phyloP scores from a whole-genome alignment of 2,797 vertebrate genomes.

The Xyrichtys novacula region DNA sequence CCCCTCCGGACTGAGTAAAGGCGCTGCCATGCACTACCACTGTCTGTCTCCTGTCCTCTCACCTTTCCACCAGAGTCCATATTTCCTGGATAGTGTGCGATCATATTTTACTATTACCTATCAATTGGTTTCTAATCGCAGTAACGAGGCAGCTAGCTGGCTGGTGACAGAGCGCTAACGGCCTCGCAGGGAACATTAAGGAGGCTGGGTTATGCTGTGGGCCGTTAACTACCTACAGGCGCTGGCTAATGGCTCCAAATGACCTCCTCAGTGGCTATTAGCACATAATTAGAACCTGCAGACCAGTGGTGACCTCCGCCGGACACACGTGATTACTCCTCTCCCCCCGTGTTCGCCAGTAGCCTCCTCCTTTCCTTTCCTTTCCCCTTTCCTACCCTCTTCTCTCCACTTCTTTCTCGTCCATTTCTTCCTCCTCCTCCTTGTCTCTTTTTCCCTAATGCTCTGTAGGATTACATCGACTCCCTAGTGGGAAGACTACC shows the following conservation, averaged over 20 bases:
- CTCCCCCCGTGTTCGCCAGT: conserved; percentile 63
- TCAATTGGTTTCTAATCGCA: conserved; percentile 91
- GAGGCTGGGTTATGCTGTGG: conserved; percentile 89
- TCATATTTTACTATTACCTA: conserved; percentile 92
- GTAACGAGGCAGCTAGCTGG: conserved; percentile 88
- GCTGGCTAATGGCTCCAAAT: conserved; percentile 90
- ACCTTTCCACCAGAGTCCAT: conserved; percentile 81
- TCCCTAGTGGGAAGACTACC: conserved; percentile 64
- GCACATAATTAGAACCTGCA: conserved; percentile 91
- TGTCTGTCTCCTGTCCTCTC: conserved; percentile 62
- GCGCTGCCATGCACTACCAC: conserved; percentile 12
- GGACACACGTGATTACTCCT: conserved; percentile 85
- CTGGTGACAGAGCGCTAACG: conserved; percentile 89
- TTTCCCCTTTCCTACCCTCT: conserved; percentile 12
- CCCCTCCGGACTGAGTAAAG: background rate
- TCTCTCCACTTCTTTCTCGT: conserved; percentile 32
- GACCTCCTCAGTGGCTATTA: conserved; percentile 92
- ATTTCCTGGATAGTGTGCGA: conserved; percentile 83
- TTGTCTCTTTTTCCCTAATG: conserved; percentile 55
- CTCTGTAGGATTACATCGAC: conserved; percentile 70
- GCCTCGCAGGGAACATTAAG: conserved; percentile 90
- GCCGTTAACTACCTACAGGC: conserved; percentile 92
- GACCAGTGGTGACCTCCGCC: conserved; percentile 88
- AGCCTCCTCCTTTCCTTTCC: conserved; percentile 48
- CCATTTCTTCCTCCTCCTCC: conserved; percentile 44